Conservation (phyloP, 2,888 invertebrate genomes). For the Pycnomerus fuliginosus region DNA sequence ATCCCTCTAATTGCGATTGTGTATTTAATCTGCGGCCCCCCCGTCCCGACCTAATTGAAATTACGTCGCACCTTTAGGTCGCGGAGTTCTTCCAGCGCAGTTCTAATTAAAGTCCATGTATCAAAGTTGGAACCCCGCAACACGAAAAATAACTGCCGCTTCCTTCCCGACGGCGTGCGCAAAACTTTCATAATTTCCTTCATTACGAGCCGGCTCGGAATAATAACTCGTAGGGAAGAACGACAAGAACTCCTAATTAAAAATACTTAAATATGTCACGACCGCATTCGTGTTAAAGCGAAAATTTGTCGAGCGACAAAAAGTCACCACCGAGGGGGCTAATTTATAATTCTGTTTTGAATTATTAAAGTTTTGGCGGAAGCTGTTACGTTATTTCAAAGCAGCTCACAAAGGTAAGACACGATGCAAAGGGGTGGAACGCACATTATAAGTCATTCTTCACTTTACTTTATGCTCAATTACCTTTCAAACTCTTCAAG, state of each 20-base stretch:
- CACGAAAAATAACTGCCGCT: slow-evolving; percentile 43
- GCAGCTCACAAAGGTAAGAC: slow-evolving; percentile 14
- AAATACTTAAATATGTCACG: slow-evolving; percentile 38
- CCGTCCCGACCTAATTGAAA: slow-evolving; percentile 32
- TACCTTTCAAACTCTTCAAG: slow-evolving; percentile 33
- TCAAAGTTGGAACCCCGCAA: slow-evolving; percentile 34
- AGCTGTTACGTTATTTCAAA: slow-evolving; percentile 21
- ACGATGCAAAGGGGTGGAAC: slow-evolving; percentile 15
- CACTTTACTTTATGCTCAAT: slow-evolving; percentile 39
- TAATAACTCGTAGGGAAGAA: slow-evolving; percentile 35
- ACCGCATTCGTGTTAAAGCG: slow-evolving; percentile 29
- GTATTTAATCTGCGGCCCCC: slow-evolving; percentile 30
- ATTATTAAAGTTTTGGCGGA: slow-evolving; percentile 22
- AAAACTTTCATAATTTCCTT: slow-evolving; percentile 50
- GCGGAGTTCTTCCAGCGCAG: slow-evolving; percentile 36
- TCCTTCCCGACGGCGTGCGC: slow-evolving; percentile 32
- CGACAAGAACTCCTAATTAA: slow-evolving; percentile 37
- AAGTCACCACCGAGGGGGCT: slow-evolving; percentile 11
- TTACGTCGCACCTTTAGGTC: slow-evolving; percentile 23
- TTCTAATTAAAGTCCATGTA: slow-evolving; percentile 42
- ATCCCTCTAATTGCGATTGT: slow-evolving; percentile 35
- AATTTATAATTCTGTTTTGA: slow-evolving; percentile 33
- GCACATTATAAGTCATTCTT: slow-evolving; percentile 32
- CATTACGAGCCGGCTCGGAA: slow-evolving; percentile 39
- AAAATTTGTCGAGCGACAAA: slow-evolving; percentile 23